These are phyloP conservation scores for Eristalis tenax DNA, from an alignment of 2,888 invertebrate species.

Conservation along the genomic window DNA sequence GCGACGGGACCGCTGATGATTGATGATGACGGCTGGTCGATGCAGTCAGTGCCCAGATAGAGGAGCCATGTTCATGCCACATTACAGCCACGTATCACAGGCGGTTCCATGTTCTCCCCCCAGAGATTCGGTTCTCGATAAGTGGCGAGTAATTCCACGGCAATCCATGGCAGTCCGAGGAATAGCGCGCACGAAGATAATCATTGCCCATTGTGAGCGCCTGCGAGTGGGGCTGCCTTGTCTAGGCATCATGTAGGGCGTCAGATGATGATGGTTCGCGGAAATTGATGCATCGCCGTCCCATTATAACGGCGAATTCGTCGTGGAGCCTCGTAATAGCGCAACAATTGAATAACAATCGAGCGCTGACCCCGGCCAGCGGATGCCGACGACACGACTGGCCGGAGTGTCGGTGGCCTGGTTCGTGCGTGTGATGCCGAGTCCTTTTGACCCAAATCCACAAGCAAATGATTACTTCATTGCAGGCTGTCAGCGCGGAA, in stretches of 20 bases:
- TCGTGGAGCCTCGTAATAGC: constrained; percentile 53
- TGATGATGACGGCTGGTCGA: constrained; percentile 64
- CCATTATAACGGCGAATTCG: constrained; percentile 65
- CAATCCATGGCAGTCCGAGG: constrained; percentile 12
- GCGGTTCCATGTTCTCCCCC: constrained; percentile 58
- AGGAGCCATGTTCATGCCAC: constrained; percentile 52
- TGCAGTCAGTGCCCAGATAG: constrained; percentile 61
- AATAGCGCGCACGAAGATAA: constrained; percentile 25
- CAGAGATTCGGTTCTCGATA: constrained; percentile 67
- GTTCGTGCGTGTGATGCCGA: neutral
- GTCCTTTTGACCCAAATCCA: neutral
- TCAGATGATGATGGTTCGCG: constrained; percentile 58
- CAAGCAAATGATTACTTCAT: constrained; percentile 50
- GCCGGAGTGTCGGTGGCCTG: neutral
- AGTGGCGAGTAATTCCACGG: constrained; percentile 62
- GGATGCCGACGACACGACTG: constrained; percentile 23
- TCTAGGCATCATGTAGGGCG: constrained; percentile 69
- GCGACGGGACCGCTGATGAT: constrained; percentile 45
- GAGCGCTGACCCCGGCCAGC: neutral
- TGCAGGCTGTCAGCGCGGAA: constrained; percentile 40
- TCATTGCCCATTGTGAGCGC: constrained; percentile 52
- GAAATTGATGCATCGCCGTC: constrained; percentile 64
- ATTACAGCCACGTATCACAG: constrained; percentile 38
- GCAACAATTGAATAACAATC: constrained; percentile 65
- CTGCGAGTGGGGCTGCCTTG: constrained; percentile 46